Percentiles rank a stretch among this genome's conserved stretches.
These are phyloP conservation scores for Charina bottae DNA, from an alignment of 2,113 vertebrate genomes.

Conservation along the genomic window DNA sequence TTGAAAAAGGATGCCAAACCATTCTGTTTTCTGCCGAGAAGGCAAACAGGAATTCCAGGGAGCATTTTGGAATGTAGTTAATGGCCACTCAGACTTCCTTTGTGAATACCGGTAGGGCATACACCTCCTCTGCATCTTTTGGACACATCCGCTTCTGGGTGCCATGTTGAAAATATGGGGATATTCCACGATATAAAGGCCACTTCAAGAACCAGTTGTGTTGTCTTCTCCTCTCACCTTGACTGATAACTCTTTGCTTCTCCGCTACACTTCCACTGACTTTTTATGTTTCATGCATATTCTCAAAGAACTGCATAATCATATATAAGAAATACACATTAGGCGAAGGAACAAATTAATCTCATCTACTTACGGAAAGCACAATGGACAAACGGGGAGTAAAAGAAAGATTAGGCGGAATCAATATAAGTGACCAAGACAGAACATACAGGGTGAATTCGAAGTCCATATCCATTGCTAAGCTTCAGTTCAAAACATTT, in stretches of 20 bases:
- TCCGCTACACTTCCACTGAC: not conserved
- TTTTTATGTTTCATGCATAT: not conserved
- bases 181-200: not conserved
- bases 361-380: not conserved
- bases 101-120: not conserved
- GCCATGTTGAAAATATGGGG: not conserved
- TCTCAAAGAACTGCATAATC: not conserved
- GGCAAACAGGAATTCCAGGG: slow-evolving; percentile 51
- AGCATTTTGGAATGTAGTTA: slow-evolving; percentile 12
- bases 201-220: not conserved
- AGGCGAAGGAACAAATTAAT: not conserved
- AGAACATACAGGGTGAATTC: not conserved
- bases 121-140: not conserved
- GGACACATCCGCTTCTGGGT: not conserved
- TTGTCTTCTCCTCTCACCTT: not conserved
- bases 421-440: not conserved
- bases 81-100: not conserved
- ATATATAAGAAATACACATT: not conserved
- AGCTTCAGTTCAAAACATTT: slow-evolving; percentile 13
- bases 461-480: not conserved
- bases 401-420: not conserved
- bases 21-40: slow-evolving; percentile 49
- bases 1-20: slow-evolving; percentile 58
- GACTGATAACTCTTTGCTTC: not conserved
- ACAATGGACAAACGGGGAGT: not conserved